Base-by-base conservation (phyloP, 2,888 invertebrate species). In the Anoplius nigerrimus region DNA sequence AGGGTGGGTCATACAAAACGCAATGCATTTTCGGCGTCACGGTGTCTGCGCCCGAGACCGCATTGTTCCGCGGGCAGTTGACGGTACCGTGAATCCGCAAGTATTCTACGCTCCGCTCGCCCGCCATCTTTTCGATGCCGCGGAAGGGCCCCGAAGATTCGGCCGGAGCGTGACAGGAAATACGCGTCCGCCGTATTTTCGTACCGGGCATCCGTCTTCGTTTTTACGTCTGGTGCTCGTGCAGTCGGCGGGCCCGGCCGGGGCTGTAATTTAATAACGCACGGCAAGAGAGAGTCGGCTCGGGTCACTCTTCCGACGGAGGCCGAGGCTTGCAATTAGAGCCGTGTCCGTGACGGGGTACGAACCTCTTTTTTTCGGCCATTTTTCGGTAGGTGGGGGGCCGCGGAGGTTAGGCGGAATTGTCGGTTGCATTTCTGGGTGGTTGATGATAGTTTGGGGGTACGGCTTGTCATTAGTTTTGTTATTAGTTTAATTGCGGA, bases 11-110 rank as follows among this genome's bases (percentile, higher is more conserved):
- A 43, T 51, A 60, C 70, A 74, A 77, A 75, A 69, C 54, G 72
- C 71, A 67, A 71, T 52, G 76, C 71, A 64, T 76, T 75, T 76
- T 77, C 63, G 75, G 76, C 71, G 72, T 77, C 72, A 76, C 74
- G 72, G 69, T 72, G 69, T 65, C 66, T 70, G 66, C 42, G 46
- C 53, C 2, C 18, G 43, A 66, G 69, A 66, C 72, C 72, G 63
- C 74, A 72, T 56, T 74, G 68, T 74, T 72, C 72, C 52, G 52
- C 57, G 54, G n/a, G 21, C n/a, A 56, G 64, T 65, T 66, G 66
- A 66, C 62, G 48, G 15, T 13, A 34, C 56, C 60, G 66, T 67
- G 62, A 60, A 34, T 6, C 34, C 63, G 68, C 48, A 56, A 27
- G 2, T 22, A 60, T 54, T 66, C 67, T 61, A 62, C 64, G 63